Percentiles rank a stretch among this genome's conserved stretches.
phyloP scores from a whole-genome alignment of 1,140 invertebrate genomes.

The Xylocopa sonorina region DNA sequence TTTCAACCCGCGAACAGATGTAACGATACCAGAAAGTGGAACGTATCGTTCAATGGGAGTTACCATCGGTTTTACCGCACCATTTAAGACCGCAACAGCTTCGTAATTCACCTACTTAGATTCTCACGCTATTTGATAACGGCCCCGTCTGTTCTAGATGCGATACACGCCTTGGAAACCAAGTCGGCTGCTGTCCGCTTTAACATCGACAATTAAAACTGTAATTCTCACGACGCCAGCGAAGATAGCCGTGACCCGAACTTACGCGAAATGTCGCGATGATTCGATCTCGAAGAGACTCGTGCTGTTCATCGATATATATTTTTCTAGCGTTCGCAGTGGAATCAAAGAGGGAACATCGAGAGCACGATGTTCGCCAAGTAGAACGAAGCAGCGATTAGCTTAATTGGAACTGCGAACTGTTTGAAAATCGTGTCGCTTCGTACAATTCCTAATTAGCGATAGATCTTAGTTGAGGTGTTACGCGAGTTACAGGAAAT shows the following conservation, averaged over 20 bases:
- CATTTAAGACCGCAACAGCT: neutral
- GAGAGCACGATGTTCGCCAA: conserved; percentile 31
- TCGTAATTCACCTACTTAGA: neutral
- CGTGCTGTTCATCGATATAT: neutral
- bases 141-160: neutral
- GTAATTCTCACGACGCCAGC: conserved; percentile 12
- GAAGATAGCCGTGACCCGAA: conserved; percentile 4
- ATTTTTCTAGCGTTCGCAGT: neutral
- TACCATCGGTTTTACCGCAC: neutral
- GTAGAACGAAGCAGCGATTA: conserved; percentile 43
- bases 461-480: conserved; percentile 18
- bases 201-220: neutral
- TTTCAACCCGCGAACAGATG: neutral
- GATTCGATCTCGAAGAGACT: neutral
- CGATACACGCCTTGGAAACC: neutral
- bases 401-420: conserved; percentile 40
- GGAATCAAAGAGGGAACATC: conserved; percentile 22
- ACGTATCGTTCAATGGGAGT: neutral
- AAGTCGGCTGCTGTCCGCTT: neutral
- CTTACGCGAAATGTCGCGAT: too few species aligned
- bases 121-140: conserved; percentile 7
- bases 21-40: too few species aligned
- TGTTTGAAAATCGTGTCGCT: conserved; percentile 46
- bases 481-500: conserved; percentile 7
- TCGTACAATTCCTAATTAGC: conserved; percentile 53